phyloP scores from a whole-genome alignment of 1,140 invertebrate genomes.

The Parapsyche elsis region DNA sequence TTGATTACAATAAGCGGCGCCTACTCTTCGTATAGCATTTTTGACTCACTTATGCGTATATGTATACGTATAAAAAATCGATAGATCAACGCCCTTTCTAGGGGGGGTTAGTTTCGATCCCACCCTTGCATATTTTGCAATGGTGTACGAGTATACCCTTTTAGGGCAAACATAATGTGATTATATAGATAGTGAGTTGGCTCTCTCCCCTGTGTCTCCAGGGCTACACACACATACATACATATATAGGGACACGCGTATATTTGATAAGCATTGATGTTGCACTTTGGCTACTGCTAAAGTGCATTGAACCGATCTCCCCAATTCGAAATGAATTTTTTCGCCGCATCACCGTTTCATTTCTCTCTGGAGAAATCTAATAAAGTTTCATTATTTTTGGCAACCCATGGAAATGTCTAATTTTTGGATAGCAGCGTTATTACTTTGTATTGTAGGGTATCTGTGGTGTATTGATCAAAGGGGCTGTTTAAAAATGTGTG shows the following conservation, averaged over 20 bases:
- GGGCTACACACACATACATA: conserved; percentile 21
- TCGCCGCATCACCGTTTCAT: background rate
- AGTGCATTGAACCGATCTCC: conserved; percentile 35
- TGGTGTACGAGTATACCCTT: conserved; percentile 33
- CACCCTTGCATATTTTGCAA: conserved; percentile 41
- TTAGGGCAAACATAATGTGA: conserved; percentile 37
- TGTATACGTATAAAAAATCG: background rate
- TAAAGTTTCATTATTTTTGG: no score
- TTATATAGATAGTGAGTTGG: conserved; percentile 31
- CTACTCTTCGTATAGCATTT: no score
- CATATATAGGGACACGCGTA: background rate
- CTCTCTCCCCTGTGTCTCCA: conserved; percentile 11
- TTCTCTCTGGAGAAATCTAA: no score
- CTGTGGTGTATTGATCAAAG: no score
- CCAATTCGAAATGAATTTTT: background rate
- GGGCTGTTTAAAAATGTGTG: no score
- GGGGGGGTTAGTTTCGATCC: background rate
- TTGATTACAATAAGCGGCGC: no score
- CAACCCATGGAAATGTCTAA: no score
- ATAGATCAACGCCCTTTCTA: conserved; percentile 33
- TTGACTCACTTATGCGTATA: no score
- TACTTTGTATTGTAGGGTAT: no score
- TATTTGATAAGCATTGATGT: conserved; percentile 33
- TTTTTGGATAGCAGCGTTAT: no score
- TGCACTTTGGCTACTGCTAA: background rate